phyloP scores from a whole-genome alignment of 1,140 invertebrate genomes.

The Drosophila mojavensis region DNA sequence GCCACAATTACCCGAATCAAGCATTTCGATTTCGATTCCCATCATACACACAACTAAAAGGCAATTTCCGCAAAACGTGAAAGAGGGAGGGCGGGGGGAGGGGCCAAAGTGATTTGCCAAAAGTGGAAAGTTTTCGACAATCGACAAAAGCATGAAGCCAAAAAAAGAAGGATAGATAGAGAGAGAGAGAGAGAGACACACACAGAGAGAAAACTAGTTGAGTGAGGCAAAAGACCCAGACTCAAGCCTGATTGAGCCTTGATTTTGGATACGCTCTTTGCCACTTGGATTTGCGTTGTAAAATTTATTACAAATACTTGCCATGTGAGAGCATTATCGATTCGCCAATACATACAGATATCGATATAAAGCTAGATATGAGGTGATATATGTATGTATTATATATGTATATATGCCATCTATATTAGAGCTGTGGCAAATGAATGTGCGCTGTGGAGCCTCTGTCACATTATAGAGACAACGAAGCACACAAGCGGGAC shows the following conservation, averaged over 20 bases:
- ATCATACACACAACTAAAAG: conserved; percentile 39
- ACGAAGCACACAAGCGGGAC: conserved; percentile 72
- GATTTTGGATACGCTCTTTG: conserved; percentile 27
- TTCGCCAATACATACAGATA: conserved; percentile 29
- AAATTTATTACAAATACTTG: conserved; percentile 66
- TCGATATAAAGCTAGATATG: too few relatives aligned
- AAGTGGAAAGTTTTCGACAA: conserved; percentile 3
- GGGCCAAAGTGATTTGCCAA: background rate
- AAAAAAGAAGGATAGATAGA: conserved; percentile 3
- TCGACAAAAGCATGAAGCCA: conserved; percentile 41
- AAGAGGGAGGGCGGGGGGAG: conserved; percentile 13
- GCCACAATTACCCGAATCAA: conserved; percentile 43
- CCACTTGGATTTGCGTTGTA: conserved; percentile 54
- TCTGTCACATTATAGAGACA: conserved; percentile 74
- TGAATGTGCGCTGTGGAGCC: conserved; percentile 59
- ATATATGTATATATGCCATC: too few relatives aligned
- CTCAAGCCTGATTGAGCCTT: conserved; percentile 42
- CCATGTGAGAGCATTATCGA: conserved; percentile 58
- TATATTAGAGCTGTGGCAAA: conserved; percentile 29
- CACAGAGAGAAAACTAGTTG: conserved; percentile 13
- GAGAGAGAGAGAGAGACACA: background rate
- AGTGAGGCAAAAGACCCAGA: background rate
- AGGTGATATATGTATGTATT: too few relatives aligned
- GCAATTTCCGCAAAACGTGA: conserved; percentile 40
- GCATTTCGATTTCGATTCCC: conserved; percentile 45